phyloP scores from a whole-genome alignment of 1,140 invertebrate genomes.

The Cydia fagiglandana region DNA sequence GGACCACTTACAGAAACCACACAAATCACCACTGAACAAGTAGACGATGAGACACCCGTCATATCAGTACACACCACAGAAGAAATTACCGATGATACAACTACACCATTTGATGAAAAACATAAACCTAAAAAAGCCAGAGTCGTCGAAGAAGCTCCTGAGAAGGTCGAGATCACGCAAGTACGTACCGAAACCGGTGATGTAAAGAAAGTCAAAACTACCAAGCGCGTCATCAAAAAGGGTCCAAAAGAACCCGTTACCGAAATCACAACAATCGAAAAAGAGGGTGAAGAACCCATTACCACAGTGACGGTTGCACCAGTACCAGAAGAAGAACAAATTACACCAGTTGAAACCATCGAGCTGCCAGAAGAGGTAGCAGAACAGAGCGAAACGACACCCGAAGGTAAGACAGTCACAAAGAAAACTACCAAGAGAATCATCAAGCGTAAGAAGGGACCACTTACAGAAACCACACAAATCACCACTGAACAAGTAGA shows the following conservation, averaged over 20 bases:
- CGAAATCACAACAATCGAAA: slow-evolving; percentile 66
- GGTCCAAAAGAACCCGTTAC: slow-evolving; percentile 59
- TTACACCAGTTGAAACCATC: slow-evolving; percentile 31
- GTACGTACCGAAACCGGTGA: slow-evolving; percentile 51
- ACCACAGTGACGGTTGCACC: not conserved
- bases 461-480: slow-evolving; percentile 44
- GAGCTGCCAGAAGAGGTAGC: slow-evolving; percentile 52
- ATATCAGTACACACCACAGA: not conserved
- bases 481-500: slow-evolving; percentile 49
- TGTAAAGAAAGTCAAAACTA: slow-evolving; percentile 44
- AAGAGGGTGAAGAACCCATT: slow-evolving; percentile 45
- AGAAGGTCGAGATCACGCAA: slow-evolving; percentile 54
- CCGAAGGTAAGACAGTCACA: slow-evolving; percentile 56
- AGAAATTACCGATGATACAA: not conserved
- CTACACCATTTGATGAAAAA: not conserved
- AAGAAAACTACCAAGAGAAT: slow-evolving; percentile 61
- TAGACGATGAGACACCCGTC: not conserved
- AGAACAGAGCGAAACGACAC: slow-evolving; percentile 40
- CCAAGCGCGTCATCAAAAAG: slow-evolving; percentile 62
- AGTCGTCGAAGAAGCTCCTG: slow-evolving; percentile 35
- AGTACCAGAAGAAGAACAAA: not conserved
- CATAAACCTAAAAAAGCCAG: not conserved
- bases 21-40: not conserved
- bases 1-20: not conserved
- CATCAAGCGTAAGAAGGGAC: slow-evolving; percentile 42